Evolutionary conservation across 1,140 invertebrate species (phyloP), one percentile per base, ranked within the genome.

Genomic region (Aphidius ervi): DNA sequence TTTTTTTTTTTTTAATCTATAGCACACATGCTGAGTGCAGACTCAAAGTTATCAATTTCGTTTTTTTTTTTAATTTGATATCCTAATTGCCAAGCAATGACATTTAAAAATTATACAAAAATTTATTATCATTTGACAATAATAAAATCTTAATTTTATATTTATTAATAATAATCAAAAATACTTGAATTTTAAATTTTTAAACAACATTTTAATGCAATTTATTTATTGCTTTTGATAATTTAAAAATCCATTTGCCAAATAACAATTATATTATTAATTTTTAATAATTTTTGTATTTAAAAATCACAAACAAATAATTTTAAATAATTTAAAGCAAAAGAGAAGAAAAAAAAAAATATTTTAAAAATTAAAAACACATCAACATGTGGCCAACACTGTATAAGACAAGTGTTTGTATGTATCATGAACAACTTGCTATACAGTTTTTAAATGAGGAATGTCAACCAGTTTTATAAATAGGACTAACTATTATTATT

Each of bases 51-150:
- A n/a, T 31, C 23, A 31, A 31, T 31, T 31, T 39, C 40, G 41
- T 52, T 39, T 52, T 52, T 9, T 39, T 5, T 40, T 31, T 52
- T 52, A 39, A 39, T 52, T 39, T 39, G 49, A 52, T 52, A 52
- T 39, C 49, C 49, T 52, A 52, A 52, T 52, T 52, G 49, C 49
- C 31, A 39, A 9, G 5, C 31, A 52, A 31, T 52, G 49, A 52
- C 49, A 52, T 9, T 52, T 23, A 39, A 52, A 52, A 52, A 52
- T 52, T 7, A 9, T 52, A 39, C 4, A 31, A 3, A 31, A 31
- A 31, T 31, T 31, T 31, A 31, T 31, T 31, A 31, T 31, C 23
- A 31, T 31, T 3, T 31, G 23, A 31, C 4, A 31, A 31, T 31
- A 31, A 31, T 31, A 31, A 31, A 31, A 31, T 31, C 4, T 31